Percentiles rank a stretch among this genome's conserved stretches.
Conservation (phyloP, 1,140 invertebrate genomes). For the Hestina assimilis region DNA sequence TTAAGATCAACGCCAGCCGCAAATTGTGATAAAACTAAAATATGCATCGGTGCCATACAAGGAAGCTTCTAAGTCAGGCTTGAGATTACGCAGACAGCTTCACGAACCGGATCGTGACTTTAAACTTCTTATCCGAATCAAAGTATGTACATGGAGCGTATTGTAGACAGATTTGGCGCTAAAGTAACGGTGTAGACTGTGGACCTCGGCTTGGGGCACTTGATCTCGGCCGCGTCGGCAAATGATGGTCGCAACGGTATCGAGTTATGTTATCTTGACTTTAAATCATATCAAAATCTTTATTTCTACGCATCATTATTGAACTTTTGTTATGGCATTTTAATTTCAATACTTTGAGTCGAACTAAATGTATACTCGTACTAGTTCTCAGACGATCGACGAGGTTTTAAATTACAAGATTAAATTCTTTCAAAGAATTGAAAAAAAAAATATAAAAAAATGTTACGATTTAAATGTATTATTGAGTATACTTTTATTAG, state of each 20-base stretch:
- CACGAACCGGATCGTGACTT: slow-evolving; percentile 67
- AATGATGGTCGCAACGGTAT: slow-evolving; percentile 65
- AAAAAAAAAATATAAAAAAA: too few species aligned
- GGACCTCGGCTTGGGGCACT: slow-evolving; percentile 39
- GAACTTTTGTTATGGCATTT: too few species aligned
- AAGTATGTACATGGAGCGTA: slow-evolving; percentile 53
- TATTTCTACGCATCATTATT: neutral
- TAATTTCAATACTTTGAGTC: too few species aligned
- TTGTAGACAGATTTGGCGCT: slow-evolving; percentile 74
- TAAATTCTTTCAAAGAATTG: too few species aligned
- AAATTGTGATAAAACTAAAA: slow-evolving; percentile 45
- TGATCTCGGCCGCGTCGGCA: slow-evolving; percentile 43
- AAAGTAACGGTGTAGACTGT: slow-evolving; percentile 51
- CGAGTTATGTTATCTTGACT: slow-evolving; percentile 54
- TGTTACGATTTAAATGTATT: too few species aligned
- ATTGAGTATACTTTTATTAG: too few species aligned
- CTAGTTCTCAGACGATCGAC: too few species aligned
- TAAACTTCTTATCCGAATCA: slow-evolving; percentile 70
- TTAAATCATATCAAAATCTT: slow-evolving; percentile 53
- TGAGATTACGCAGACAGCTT: slow-evolving; percentile 64
- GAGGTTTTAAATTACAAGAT: too few species aligned
- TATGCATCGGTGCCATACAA: slow-evolving; percentile 58
- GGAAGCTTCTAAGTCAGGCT: slow-evolving; percentile 55
- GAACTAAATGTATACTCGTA: too few species aligned
- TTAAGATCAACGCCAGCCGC: slow-evolving; percentile 23